These are phyloP conservation scores for Schizopygopsis pylzovi DNA, from an alignment of 2,797 vertebrate genomes.

Conservation along the genomic window DNA sequence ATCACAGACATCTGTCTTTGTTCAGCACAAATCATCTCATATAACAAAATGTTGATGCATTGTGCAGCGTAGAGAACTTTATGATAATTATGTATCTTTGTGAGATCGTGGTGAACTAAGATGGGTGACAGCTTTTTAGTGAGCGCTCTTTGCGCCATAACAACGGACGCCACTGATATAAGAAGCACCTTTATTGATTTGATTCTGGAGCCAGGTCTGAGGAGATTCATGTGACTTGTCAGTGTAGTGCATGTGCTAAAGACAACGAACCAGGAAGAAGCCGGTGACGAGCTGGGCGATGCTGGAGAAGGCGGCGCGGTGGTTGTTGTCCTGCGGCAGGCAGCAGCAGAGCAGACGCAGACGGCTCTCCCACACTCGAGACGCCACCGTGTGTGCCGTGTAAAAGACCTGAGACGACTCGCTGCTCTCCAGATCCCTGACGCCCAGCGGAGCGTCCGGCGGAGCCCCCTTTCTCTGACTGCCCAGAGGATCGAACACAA, in stretches of 20 bases:
- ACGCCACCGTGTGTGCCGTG: conserved; percentile 85
- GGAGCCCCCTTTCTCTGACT: conserved; percentile 69
- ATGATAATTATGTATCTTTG: no score
- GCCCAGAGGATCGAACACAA: conserved; percentile 94
- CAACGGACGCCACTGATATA: no score
- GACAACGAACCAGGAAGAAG: conserved; percentile 88
- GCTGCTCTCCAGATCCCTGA: conserved; percentile 83
- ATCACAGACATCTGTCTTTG: no score
- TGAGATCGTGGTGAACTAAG: no score
- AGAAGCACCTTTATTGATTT: no score
- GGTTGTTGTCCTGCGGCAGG: conserved; percentile 87
- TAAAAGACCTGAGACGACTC: conserved; percentile 85
- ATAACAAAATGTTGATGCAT: no score
- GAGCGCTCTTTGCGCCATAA: no score
- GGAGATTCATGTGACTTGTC: background rate
- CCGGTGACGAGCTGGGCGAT: conserved; percentile 87
- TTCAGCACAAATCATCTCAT: no score
- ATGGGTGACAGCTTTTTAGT: no score
- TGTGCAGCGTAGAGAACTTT: no score
- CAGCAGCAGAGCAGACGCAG: conserved; percentile 92
- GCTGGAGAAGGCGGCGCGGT: conserved; percentile 89
- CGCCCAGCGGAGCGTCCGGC: conserved; percentile 48
- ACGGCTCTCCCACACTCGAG: conserved; percentile 91
- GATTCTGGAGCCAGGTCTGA: no score
- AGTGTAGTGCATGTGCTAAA: background rate